Conservation (phyloP, 1,140 invertebrate species). For the Listronotus bonariensis region DNA sequence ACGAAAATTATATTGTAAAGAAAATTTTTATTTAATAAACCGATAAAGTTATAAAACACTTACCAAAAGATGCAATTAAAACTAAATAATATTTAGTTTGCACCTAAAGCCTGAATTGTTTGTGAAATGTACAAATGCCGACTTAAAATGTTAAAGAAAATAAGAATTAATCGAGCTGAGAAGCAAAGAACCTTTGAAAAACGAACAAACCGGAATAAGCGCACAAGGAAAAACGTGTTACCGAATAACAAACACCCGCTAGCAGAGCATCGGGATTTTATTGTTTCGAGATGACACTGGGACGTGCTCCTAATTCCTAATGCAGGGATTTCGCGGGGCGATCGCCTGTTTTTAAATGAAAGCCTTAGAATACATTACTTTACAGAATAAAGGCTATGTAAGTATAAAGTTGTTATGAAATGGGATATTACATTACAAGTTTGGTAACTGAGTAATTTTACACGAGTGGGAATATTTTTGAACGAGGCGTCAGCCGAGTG, state of each 20-base stretch:
- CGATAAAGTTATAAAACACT: too few species aligned
- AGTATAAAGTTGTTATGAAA: too few species aligned
- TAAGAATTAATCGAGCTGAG: neutral
- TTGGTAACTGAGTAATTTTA: too few species aligned
- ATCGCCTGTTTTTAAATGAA: neutral
- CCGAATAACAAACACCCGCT: constrained; percentile 4
- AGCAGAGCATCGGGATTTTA: constrained; percentile 8
- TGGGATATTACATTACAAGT: too few species aligned
- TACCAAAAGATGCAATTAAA: too few species aligned
- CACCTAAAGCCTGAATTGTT: too few species aligned
- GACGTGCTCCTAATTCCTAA: constrained; percentile 3
- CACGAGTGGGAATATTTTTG: too few species aligned
- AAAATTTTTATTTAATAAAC: too few species aligned
- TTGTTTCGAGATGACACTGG: constrained; percentile 5
- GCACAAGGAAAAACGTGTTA: constrained; percentile 4
- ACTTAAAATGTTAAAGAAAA: neutral
- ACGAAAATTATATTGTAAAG: too few species aligned
- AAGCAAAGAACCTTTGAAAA: neutral
- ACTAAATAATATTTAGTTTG: too few species aligned
- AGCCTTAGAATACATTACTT: neutral
- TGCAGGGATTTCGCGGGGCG: neutral
- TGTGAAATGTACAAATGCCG: neutral
- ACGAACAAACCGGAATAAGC: neutral
- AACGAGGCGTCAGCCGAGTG: too few species aligned
- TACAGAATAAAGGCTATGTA: too few species aligned